Conservation (phyloP, 1,140 invertebrate genomes). For the Lineus longissimus region DNA sequence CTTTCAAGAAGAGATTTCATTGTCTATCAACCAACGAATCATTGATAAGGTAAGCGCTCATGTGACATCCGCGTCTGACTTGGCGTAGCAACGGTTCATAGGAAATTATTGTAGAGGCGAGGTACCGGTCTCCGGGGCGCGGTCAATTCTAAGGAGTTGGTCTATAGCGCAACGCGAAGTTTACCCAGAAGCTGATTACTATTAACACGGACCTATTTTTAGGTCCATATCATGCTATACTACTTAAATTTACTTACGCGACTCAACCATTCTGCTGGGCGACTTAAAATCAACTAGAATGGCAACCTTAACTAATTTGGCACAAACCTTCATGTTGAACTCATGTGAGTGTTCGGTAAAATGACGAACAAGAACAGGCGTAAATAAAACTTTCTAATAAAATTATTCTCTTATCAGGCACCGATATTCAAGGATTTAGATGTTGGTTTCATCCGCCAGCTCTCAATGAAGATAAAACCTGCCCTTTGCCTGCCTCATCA, state of each 20-base stretch:
- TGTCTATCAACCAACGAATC: not conserved
- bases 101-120: not conserved
- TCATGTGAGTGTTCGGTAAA: too few relatives aligned
- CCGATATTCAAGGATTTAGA: not conserved
- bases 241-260: too few relatives aligned
- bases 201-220: too few relatives aligned
- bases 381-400: not conserved
- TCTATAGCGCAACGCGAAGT: not conserved
- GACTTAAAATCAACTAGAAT: too few relatives aligned
- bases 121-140: not conserved
- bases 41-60: not conserved
- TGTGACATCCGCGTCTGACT: not conserved
- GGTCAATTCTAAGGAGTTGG: not conserved
- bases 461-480: not conserved
- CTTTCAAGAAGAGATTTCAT: not conserved
- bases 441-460: not conserved
- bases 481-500: not conserved
- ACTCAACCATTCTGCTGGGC: too few relatives aligned
- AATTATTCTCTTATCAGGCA: not conserved
- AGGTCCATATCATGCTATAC: too few relatives aligned
- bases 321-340: too few relatives aligned
- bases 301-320: too few relatives aligned
- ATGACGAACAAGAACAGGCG: too few relatives aligned
- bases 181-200: too few relatives aligned
- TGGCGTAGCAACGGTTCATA: not conserved